Evolutionary conservation across 1,140 invertebrate genomes (phyloP).

Genomic region (Magallana ariakensis): DNA sequence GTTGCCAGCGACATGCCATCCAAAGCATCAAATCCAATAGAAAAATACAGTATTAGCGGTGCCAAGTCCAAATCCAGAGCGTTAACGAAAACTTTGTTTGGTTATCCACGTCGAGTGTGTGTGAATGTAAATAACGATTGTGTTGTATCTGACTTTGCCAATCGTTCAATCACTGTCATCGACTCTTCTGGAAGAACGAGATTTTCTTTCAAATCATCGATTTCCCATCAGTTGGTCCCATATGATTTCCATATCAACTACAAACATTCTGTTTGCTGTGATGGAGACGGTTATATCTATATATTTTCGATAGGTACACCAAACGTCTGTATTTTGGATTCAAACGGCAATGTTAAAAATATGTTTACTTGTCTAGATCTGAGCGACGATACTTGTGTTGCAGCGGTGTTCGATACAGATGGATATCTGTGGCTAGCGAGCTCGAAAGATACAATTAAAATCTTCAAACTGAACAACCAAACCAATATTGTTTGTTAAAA

Average conservation of each 20-base stretch:
- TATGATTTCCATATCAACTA: too few species aligned
- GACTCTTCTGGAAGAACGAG: not conserved
- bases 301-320: slow-evolving; percentile 17
- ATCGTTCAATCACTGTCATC: not conserved
- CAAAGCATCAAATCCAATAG: not conserved
- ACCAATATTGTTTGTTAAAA: too few species aligned
- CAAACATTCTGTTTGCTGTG: slow-evolving; percentile 6
- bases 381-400: not conserved
- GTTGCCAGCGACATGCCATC: not conserved
- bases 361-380: not conserved
- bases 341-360: not conserved
- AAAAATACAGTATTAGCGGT: not conserved
- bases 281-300: not conserved
- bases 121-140: slow-evolving; percentile 11
- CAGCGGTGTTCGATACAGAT: not conserved
- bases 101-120: not conserved
- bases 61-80: not conserved
- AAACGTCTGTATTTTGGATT: not conserved
- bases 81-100: not conserved
- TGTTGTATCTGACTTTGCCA: not conserved
- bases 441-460: not conserved
- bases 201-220: slow-evolving; percentile 10
- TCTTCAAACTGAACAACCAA: not conserved
- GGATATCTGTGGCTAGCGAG: not conserved
- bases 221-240: not conserved